These are phyloP conservation scores for Mus pahari DNA, from an alignment of 2,113 vertebrate species.

Conservation along the genomic window DNA sequence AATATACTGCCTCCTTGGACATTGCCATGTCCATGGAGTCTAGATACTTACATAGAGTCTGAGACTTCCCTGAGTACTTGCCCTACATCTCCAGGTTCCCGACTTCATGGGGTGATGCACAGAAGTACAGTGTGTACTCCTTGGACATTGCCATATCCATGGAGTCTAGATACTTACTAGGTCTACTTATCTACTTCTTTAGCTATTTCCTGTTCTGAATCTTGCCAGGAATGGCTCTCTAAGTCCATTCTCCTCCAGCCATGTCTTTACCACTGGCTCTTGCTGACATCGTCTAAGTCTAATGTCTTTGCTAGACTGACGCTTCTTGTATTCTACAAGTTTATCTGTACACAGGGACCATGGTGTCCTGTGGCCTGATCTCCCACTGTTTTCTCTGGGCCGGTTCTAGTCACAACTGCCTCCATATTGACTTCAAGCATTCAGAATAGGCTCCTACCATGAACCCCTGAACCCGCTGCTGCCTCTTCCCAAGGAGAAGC, in stretches of 20 bases:
- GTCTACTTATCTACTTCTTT: neutral
- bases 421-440: neutral
- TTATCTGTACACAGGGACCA: neutral
- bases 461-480: neutral
- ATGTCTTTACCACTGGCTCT: neutral
- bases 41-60: no score
- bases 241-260: neutral
- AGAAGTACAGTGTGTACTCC: no score
- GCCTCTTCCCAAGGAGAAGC: neutral
- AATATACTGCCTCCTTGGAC: neutral
- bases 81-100: no score
- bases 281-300: neutral
- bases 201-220: neutral
- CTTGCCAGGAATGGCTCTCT: neutral
- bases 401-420: neutral
- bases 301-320: neutral
- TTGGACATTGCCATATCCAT: neutral
- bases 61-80: no score
- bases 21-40: no score
- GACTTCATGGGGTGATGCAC: no score
- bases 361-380: neutral
- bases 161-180: neutral
- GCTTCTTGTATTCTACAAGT: neutral
- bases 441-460: neutral
- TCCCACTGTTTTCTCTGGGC: neutral